These are phyloP conservation scores for Pelmatolapia mariae DNA, from an alignment of 2,113 vertebrate species.

Conservation along the genomic window DNA sequence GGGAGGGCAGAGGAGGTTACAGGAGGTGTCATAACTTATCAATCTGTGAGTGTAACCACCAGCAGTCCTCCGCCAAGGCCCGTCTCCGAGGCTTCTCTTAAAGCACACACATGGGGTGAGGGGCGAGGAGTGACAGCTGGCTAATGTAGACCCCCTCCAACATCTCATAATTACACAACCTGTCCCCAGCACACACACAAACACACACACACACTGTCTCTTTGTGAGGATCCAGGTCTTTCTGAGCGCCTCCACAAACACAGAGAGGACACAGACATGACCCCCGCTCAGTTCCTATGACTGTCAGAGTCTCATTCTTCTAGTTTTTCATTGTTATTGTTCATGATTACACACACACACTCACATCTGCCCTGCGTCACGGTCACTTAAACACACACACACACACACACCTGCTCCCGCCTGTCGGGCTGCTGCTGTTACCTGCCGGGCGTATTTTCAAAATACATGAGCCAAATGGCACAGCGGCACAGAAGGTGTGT, in stretches of 20 bases:
- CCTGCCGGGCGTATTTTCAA: constrained; percentile 31
- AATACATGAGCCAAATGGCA: constrained; percentile 28
- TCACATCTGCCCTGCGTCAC: not conserved
- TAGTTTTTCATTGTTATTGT: not conserved
- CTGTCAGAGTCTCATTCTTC: not conserved
- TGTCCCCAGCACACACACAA: constrained; percentile 1
- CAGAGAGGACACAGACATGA: not conserved
- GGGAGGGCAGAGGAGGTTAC: not conserved
- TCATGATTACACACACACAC: not conserved
- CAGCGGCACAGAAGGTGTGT: not conserved
- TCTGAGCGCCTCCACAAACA: not conserved
- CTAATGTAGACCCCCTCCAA: constrained; percentile 42
- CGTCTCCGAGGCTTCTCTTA: not conserved
- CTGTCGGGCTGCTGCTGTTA: constrained; percentile 1
- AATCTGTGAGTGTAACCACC: not conserved
- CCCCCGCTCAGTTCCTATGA: constrained; percentile 13
- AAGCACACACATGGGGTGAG: not conserved
- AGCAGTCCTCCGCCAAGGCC: not conserved
- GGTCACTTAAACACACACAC: not conserved
- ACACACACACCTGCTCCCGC: not conserved
- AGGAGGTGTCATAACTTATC: constrained; percentile 27
- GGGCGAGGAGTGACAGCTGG: constrained; percentile 53
- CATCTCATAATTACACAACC: constrained; percentile 41
- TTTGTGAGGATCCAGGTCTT: not conserved
- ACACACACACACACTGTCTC: not conserved